These are phyloP conservation scores for Chauna torquata DNA, from an alignment of 2,113 vertebrate species.

Conservation along the genomic window DNA sequence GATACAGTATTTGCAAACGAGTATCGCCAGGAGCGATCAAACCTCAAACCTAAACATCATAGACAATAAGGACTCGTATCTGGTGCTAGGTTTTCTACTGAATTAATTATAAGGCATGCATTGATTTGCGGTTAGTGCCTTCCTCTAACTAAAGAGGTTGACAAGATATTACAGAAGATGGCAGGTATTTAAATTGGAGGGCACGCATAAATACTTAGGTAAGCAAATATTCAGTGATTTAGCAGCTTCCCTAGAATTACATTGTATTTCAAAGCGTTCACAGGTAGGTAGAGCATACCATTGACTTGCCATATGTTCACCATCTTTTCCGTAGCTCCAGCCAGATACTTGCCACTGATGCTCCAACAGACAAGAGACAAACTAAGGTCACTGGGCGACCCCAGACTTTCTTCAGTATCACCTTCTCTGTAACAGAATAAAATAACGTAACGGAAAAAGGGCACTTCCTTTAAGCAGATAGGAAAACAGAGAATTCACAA, in stretches of 20 bases:
- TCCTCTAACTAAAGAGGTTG: not conserved
- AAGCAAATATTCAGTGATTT: not conserved
- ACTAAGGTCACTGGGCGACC: conserved; percentile 90
- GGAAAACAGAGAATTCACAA: not conserved
- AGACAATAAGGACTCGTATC: not conserved
- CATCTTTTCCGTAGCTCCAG: conserved; percentile 92
- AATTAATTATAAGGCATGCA: not conserved
- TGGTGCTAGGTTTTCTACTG: not conserved
- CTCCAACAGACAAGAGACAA: conserved; percentile 93
- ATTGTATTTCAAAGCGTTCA: fast-evolving
- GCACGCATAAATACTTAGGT: not conserved
- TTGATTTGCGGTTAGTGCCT: not conserved
- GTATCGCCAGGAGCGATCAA: not conserved
- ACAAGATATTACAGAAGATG: not conserved
- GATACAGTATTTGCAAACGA: not conserved
- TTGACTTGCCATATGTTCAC: conserved; percentile 99
- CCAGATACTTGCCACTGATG: conserved; percentile 91
- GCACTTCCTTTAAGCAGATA: not conserved
- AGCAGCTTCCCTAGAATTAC: not conserved
- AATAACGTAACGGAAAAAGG: not conserved
- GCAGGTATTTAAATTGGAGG: not conserved
- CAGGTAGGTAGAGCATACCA: conserved; percentile 73
- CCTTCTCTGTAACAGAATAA: conserved; percentile 78
- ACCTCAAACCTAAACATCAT: not conserved
- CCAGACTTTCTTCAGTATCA: conserved; percentile 85